Base-by-base conservation (phyloP, 2,888 invertebrate genomes). In the Nomada fabriciana region DNA sequence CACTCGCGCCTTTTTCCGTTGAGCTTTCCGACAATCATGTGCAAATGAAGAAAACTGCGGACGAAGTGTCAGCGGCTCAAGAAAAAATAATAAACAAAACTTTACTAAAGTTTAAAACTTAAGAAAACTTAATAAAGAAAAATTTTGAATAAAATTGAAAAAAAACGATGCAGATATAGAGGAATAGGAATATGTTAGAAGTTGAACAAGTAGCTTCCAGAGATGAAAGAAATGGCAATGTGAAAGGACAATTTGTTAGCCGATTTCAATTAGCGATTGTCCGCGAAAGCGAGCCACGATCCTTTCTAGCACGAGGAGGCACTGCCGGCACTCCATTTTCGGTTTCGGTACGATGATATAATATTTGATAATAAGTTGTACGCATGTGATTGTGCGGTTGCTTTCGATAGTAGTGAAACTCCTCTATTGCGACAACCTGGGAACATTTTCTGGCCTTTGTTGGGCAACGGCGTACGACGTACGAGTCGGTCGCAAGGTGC, bases 371-470 rank as follows among this genome's bases (percentile, higher is more conserved):
- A 76, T 75, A 53, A 36, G 60, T 71, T 69, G 82, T 72, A 78
- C 75, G 61, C 67, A 15, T 60, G 85, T 84, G 85, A 88, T 86
- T 69, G 79, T 77, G 50, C 60, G 75, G 77, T 83, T 83, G 90
- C 91, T 91, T 91, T 91, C 89, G 84, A 84, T 86, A 70, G 72
- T 70, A 84, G 91, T 89, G 91, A 91, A 91, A 91, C 90, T 86
- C 59, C 55, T 67, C 55, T 61, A 79, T 91, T 91, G 90, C 89
- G 89, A 91, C 88, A 90, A 86, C 84, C 65, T 75, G 83, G 89
- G 91, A 90, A 92, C 92, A 90, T 90, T 90, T 81, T 86, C 80
- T 78, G 71, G 83, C 80, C 85, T 86, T 78, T 83, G 80, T 91
- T 91, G 82, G 84, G 87, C 87, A 91, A 91, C 84, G 67, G 73